These are phyloP conservation scores for Himalopsyche tibetana DNA, from an alignment of 2,888 invertebrate genomes.

Conservation along the genomic window DNA sequence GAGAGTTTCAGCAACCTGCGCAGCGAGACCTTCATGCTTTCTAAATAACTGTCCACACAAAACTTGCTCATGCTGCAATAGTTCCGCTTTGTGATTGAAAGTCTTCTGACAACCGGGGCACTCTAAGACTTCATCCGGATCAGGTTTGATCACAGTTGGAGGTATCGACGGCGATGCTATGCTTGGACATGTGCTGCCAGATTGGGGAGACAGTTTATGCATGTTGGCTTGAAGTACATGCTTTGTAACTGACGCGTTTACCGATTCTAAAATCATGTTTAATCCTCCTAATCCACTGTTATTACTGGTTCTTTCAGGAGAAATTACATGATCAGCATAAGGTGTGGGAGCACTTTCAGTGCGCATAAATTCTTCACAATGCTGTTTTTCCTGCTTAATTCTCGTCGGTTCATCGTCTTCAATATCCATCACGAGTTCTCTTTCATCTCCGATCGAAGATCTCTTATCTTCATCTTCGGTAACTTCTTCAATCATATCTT, in stretches of 20 bases:
- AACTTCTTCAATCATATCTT: constrained; percentile 80
- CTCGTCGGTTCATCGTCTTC: constrained; percentile 77
- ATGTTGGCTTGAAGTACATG: constrained; percentile 84
- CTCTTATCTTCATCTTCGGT: constrained; percentile 78
- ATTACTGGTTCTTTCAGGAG: constrained; percentile 70
- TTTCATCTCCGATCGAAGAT: constrained; percentile 75
- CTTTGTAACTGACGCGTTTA: constrained; percentile 85
- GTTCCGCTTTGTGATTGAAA: constrained; percentile 78
- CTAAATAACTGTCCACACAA: constrained; percentile 77
- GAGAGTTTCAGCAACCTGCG: constrained; percentile 84
- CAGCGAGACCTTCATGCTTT: constrained; percentile 85
- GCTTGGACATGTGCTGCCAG: constrained; percentile 73
- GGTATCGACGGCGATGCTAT: constrained; percentile 70
- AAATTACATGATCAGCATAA: constrained; percentile 66
- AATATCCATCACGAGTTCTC: constrained; percentile 83
- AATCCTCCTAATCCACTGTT: constrained; percentile 80
- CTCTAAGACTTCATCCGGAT: constrained; percentile 73
- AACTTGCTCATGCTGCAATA: constrained; percentile 85
- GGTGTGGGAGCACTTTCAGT: constrained; percentile 53
- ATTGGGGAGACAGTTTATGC: constrained; percentile 80
- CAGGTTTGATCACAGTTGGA: constrained; percentile 71
- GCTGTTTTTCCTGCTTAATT: constrained; percentile 75
- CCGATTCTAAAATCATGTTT: constrained; percentile 84
- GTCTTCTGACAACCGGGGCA: constrained; percentile 79
- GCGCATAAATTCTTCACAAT: constrained; percentile 66